Conservation (phyloP, 1,140 invertebrate genomes). For the Thaumatotibia leucotreta region DNA sequence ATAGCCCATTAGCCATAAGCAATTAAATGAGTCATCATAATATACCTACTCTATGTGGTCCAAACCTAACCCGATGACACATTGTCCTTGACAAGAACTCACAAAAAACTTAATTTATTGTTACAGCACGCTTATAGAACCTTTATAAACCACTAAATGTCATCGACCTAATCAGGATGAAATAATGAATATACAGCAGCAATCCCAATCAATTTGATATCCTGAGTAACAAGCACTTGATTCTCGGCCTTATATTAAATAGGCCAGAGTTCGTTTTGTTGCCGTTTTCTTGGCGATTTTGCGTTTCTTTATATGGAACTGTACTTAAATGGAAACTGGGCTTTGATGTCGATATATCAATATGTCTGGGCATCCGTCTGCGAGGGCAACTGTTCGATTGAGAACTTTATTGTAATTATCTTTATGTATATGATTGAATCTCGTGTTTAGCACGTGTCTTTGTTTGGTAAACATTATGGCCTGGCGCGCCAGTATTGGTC, state of each 20-base stretch:
- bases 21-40: background rate
- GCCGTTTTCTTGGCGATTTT: background rate
- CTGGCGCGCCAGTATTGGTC: background rate
- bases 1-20: background rate
- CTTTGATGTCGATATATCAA: conserved; percentile 9
- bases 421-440: background rate
- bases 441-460: background rate
- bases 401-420: background rate
- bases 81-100: background rate
- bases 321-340: conserved; percentile 9
- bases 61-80: background rate
- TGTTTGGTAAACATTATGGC: background rate
- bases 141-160: background rate
- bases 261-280: background rate
- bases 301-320: background rate
- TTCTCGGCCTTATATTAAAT: background rate
- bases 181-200: background rate
- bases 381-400: background rate
- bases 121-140: background rate
- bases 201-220: background rate
- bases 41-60: background rate
- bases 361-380: conserved; percentile 12
- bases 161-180: conserved; percentile 9
- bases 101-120: background rate
- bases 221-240: background rate